Evolutionary conservation across 1,140 invertebrate genomes (phyloP), one percentile per base, ranked within the genome.

Genomic region (Adelges cooleyi): DNA sequence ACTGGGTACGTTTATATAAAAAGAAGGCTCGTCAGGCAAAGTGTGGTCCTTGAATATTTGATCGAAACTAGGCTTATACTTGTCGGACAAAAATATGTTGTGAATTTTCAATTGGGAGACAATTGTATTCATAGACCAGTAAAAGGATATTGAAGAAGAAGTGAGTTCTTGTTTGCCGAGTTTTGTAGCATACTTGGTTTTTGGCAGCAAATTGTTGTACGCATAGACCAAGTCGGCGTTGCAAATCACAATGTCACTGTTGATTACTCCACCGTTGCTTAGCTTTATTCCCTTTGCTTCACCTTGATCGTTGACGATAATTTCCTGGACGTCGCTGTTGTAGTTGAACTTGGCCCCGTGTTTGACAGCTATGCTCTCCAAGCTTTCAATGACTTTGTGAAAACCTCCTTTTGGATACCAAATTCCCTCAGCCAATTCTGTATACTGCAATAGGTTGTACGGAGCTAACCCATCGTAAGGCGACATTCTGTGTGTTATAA

Each of bases 321-420:
- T 62, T 62, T 62, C 56, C 22, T 62, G 22, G 2, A 62, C 56
- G 8, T 62, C 18, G 5, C 17, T 22, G 1, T 62, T 46, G 17
- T 62, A 62, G 22, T 62, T 46, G 25, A 62, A 62, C 11, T 62
- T 48, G 1, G 56, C 56, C 10, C 56, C 56, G 2, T 29, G 1
- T 10, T 22, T 11, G 8, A 46, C 25, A 1, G 56, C 56, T 20
- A 62, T 62, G 4, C 33, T 36, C 44, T 62, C 56, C 0, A 62
- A 42, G 44, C 42, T 48, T 10, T 62, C 38, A 6, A 48, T 27
- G 10, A 62, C 56, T 18, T 20, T 62, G 11, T 62, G 25, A 25
- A 62, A 62, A n/a, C 56, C 56, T 2, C 56, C 56, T 48, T 62
- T 62, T 5, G 56, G 56, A 22, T 62, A 62, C 56, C 56, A 62